Conservation (phyloP, 2,797 vertebrate genomes). For the Rhabdomys pumilio region DNA sequence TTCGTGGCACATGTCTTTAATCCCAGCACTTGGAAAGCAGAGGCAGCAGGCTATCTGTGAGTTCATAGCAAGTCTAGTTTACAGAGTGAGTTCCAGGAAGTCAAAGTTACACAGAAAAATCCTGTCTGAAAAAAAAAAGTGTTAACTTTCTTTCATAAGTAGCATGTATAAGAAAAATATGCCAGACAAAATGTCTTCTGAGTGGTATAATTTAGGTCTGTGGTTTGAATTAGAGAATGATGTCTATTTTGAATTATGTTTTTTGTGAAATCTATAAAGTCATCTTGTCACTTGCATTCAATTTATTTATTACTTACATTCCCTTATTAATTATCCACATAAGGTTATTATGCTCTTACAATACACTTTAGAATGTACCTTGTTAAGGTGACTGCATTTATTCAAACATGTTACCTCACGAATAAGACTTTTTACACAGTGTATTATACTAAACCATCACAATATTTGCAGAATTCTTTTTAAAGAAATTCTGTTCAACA, state of each 20-base stretch:
- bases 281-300: slow-evolving; percentile 33
- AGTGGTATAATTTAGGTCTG: neutral
- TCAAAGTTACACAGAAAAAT: neutral
- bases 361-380: slow-evolving; percentile 11
- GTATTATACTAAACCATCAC: neutral
- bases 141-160: neutral
- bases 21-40: neutral
- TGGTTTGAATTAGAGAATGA: slow-evolving; percentile 16
- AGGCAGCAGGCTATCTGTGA: neutral
- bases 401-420: neutral
- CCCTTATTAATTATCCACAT: slow-evolving; percentile 3
- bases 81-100: neutral
- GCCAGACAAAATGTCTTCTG: neutral
- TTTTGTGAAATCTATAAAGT: slow-evolving; percentile 35
- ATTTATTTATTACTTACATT: slow-evolving; percentile 20
- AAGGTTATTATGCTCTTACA: slow-evolving; percentile 23
- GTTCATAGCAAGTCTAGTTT: neutral
- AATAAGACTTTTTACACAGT: slow-evolving; percentile 23
- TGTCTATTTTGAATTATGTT: neutral
- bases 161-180: neutral
- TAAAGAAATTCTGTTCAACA: neutral
- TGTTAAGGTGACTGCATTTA: neutral
- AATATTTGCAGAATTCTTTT: neutral
- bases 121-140: neutral
- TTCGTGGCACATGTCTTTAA: neutral